phyloP scores from a whole-genome alignment of 2,888 invertebrate species.

The Melanotus villosus region DNA sequence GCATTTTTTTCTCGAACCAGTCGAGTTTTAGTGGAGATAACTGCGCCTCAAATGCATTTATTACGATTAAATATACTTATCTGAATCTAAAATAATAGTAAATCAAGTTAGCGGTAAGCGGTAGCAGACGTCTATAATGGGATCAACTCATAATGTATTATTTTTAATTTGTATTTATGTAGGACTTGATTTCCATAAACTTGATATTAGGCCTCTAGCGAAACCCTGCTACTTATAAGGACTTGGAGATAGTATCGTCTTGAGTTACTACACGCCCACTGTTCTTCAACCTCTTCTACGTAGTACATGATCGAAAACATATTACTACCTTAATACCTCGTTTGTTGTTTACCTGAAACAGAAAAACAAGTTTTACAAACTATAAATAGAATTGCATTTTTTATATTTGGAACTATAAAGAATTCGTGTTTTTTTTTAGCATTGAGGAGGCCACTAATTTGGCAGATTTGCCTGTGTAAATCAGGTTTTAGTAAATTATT shows the following conservation, averaged over 20 bases:
- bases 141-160: constrained; percentile 43
- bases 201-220: constrained; percentile 49
- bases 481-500: too few species aligned
- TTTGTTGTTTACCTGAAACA: too few species aligned
- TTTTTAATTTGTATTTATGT: constrained; percentile 49
- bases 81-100: constrained; percentile 32
- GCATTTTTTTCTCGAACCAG: constrained; percentile 2
- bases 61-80: constrained; percentile 17
- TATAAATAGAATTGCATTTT: too few species aligned
- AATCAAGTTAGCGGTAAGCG: constrained; percentile 34
- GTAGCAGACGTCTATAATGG: constrained; percentile 40
- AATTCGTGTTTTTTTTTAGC: too few species aligned
- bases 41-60: constrained; percentile 1
- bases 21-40: not conserved
- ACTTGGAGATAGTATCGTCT: constrained; percentile 48
- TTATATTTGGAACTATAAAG: too few species aligned
- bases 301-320: constrained; percentile 29
- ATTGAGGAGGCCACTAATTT: too few species aligned
- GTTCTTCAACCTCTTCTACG: constrained; percentile 46
- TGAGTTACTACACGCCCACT: constrained; percentile 51
- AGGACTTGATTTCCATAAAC: constrained; percentile 50
- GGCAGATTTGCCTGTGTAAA: too few species aligned
- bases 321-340: too few species aligned
- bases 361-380: too few species aligned
- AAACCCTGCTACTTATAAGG: constrained; percentile 49